phyloP scores from a whole-genome alignment of 1,140 invertebrate genomes.

The Sycophaga agraensis region DNA sequence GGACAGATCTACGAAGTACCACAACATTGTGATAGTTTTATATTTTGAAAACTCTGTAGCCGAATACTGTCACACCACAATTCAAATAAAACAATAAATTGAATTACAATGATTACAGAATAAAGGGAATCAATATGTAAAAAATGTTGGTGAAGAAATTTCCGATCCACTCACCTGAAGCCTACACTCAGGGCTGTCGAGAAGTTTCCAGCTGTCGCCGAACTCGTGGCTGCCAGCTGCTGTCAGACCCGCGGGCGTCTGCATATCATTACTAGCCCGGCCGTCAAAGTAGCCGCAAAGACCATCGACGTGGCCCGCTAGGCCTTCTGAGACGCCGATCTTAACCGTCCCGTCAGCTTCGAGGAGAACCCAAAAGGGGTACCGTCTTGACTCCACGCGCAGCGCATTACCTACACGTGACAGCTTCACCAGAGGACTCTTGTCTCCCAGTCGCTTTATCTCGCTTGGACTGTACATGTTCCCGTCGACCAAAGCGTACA shows the following conservation, averaged over 20 bases:
- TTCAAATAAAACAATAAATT: no score
- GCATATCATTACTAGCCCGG: slow-evolving; percentile 62
- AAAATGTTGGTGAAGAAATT: no score
- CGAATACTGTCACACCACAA: no score
- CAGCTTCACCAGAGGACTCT: slow-evolving; percentile 67
- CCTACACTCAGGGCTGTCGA: slow-evolving; percentile 60
- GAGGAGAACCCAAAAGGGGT: slow-evolving; percentile 74
- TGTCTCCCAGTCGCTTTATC: slow-evolving; percentile 66
- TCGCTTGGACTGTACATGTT: slow-evolving; percentile 67
- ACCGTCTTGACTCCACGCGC: slow-evolving; percentile 67
- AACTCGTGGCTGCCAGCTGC: slow-evolving; percentile 69
- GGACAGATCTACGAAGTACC: slow-evolving; percentile 57
- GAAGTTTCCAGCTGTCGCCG: slow-evolving; percentile 69
- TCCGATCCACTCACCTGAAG: slow-evolving; percentile 41
- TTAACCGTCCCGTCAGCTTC: slow-evolving; percentile 70
- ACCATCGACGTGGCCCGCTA: slow-evolving; percentile 68
- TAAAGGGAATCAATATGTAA: no score
- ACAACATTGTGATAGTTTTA: no score
- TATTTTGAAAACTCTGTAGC: no score
- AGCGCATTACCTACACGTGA: slow-evolving; percentile 68
- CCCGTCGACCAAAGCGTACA: slow-evolving; percentile 69
- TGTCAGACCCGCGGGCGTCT: slow-evolving; percentile 63
- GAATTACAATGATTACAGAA: no score
- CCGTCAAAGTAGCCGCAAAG: slow-evolving; percentile 78
- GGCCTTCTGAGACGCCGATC: slow-evolving; percentile 68